Base-by-base conservation (phyloP, 2,888 invertebrate genomes). In the Cephus nigrinus region DNA sequence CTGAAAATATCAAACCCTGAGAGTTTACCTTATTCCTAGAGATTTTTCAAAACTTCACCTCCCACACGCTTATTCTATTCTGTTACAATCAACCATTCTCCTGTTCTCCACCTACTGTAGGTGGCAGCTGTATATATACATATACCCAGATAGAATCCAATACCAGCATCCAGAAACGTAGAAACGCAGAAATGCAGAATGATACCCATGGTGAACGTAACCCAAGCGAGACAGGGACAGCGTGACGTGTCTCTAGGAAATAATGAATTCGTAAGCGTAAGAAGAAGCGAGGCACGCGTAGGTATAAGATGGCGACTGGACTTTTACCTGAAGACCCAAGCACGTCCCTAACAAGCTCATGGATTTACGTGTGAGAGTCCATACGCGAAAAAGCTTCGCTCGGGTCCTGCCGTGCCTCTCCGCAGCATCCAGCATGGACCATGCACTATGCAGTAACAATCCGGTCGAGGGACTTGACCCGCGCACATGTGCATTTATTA, bases 401-500 rank as follows among this genome's bases (percentile, higher is more conserved):
- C 9, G 3, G 32, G 71, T 23, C 33, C 71, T 71, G 71, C 71
- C 12, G 31, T 9, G 71, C 71, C 31, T 33, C 31, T 71, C 71
- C 71, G 31, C 71, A 33, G 12, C 71, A 55, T 55, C 55, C 55
- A 55, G 23, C 2, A 55, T 55, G 55, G 55, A 55, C 55, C 55
- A 23, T 2, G 23, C 23, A 55, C 55, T 23, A 9, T 55, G 15
- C 55, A 33, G 71, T 71, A 71, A 71, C 71, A 71, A 71, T 71
- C 71, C 71, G 71, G 71, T 71, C 33, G 32, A 31, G 71, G 33
- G 31, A 71, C 33, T 71, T 33, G 71, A 71, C 71, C 33, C 71
- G 71, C 71, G 71, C 71, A 71, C 82, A 82, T 72, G 82, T 81
- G 84, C 88, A 88, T 88, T 88, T 85, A 87, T 86, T 87, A 85